These are phyloP conservation scores for Caenorhabditis virilis DNA, from an alignment of 2,888 invertebrate species.

Conservation along the genomic window DNA sequence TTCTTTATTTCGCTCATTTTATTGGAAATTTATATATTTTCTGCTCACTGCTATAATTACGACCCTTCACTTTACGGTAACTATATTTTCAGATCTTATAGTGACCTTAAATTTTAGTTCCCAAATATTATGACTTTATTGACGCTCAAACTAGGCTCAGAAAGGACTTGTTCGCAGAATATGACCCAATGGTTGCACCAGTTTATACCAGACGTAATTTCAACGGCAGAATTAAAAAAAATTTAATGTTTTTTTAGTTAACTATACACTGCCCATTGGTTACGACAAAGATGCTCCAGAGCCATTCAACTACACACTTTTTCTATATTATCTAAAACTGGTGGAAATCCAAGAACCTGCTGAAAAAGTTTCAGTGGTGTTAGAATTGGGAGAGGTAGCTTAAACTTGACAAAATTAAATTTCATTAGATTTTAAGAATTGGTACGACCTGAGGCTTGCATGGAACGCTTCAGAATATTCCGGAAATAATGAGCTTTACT, in stretches of 20 bases:
- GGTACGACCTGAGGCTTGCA: constrained; percentile 16
- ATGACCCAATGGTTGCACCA: constrained; percentile 15
- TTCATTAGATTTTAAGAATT: constrained; percentile 2
- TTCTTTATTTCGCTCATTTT: no score
- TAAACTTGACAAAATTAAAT: background rate
- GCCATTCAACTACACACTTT: constrained; percentile 16
- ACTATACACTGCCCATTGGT: constrained; percentile 10
- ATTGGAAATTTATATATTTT: no score
- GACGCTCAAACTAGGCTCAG: constrained; percentile 10
- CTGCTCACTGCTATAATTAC: no score
- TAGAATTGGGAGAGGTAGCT: constrained; percentile 24
- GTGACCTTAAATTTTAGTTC: no score
- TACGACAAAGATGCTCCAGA: constrained; percentile 8
- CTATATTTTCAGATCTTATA: no score
- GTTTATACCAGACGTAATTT: constrained; percentile 16
- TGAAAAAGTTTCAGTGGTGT: constrained; percentile 25
- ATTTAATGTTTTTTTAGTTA: no score
- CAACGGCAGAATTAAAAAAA: no score
- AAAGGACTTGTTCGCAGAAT: constrained; percentile 9
- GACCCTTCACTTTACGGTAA: no score
- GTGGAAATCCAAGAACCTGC: constrained; percentile 23
- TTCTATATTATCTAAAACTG: constrained; percentile 25
- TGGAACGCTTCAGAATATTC: constrained; percentile 14
- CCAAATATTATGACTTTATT: constrained; percentile 10
- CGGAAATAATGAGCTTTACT: constrained; percentile 3